phyloP scores from a whole-genome alignment of 2,888 invertebrate genomes.

The Drosophila infuscata region DNA sequence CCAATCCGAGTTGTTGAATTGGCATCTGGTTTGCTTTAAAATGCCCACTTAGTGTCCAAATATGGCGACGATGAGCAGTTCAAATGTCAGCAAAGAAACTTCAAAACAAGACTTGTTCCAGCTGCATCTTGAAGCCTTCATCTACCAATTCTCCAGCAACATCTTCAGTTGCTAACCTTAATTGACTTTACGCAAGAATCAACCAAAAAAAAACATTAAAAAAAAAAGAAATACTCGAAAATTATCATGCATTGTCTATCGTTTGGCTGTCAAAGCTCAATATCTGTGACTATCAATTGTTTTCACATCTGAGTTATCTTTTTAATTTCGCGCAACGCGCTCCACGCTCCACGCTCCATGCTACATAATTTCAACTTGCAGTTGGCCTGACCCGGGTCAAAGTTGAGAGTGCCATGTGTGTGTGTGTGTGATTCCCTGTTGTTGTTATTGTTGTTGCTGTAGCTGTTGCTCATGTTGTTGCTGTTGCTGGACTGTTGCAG shows the following conservation, averaged over 20 bases:
- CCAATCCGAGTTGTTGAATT: constrained; percentile 14
- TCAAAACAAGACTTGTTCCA: constrained; percentile 46
- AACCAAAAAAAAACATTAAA: background rate
- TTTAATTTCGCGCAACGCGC: constrained; percentile 73
- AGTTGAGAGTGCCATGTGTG: constrained; percentile 71
- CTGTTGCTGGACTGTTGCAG: constrained; percentile 42
- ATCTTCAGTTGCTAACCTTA: constrained; percentile 57
- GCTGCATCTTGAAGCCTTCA: constrained; percentile 61
- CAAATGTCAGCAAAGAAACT: constrained; percentile 58
- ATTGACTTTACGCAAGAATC: constrained; percentile 74
- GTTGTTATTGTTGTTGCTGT: constrained; percentile 29
- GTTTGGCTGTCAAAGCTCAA: constrained; percentile 77
- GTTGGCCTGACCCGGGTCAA: constrained; percentile 77
- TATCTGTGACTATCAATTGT: constrained; percentile 80
- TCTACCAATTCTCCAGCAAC: constrained; percentile 31
- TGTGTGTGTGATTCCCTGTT: constrained; percentile 19
- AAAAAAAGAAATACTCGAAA: constrained; percentile 40
- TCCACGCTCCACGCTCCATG: constrained; percentile 51
- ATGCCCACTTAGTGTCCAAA: constrained; percentile 62
- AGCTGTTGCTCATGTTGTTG: constrained; percentile 1
- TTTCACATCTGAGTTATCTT: constrained; percentile 83
- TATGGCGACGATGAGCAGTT: constrained; percentile 62
- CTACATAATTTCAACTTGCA: constrained; percentile 70
- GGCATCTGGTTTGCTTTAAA: constrained; percentile 58
- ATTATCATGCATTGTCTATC: constrained; percentile 77